Percentiles rank a stretch among this genome's conserved stretches.
These are phyloP conservation scores for Lutraria rhynchaena DNA, from an alignment of 1,140 invertebrate species.

Conservation along the genomic window DNA sequence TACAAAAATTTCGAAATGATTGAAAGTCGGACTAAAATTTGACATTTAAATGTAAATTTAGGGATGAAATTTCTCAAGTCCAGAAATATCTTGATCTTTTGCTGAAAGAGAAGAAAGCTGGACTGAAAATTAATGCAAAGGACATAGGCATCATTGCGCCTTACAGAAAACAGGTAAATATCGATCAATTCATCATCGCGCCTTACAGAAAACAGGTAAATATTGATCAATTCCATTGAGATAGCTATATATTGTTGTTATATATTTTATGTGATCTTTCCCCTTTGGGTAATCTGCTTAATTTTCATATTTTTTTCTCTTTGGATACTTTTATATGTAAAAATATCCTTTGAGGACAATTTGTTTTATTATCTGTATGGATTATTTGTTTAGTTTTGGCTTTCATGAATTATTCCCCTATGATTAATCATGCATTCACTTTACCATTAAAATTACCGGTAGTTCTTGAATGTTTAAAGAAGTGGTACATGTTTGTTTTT, in stretches of 20 bases:
- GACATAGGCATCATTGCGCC: conserved; percentile 97
- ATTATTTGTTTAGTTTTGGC: no score
- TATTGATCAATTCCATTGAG: neutral
- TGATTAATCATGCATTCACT: no score
- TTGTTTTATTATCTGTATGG: no score
- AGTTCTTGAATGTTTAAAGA: no score
- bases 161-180: conserved; percentile 92
- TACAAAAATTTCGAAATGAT: no score
- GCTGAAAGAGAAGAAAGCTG: conserved; percentile 66
- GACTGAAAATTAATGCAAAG: conserved; percentile 83
- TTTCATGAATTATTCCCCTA: no score
- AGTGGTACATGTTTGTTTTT: no score
- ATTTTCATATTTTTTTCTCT: no score
- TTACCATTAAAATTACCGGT: no score
- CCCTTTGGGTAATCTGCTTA: neutral
- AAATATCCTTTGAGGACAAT: no score
- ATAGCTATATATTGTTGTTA: neutral
- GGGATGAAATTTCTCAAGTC: conserved; percentile 37
- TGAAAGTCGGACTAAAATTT: no score
- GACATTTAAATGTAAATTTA: neutral
- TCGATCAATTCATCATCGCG: conserved; percentile 89
- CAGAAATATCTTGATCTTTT: conserved; percentile 56
- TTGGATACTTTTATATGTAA: no score
- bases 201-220: conserved; percentile 95
- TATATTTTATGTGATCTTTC: neutral